These are phyloP conservation scores for Paramormyrops kingsleyae DNA, from an alignment of 2,113 vertebrate genomes.

Conservation along the genomic window DNA sequence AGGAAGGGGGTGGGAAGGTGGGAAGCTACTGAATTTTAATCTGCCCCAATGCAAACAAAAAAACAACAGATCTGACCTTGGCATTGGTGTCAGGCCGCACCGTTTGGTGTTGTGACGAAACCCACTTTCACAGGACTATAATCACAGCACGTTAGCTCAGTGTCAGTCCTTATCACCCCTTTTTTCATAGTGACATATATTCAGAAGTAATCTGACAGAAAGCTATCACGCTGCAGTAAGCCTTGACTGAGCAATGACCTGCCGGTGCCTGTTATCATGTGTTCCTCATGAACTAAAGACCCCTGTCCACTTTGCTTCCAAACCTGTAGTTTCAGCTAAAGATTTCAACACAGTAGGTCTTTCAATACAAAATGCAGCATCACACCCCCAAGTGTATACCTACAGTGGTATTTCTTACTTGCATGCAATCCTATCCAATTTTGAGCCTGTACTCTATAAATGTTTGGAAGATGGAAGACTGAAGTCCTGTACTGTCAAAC, in stretches of 20 bases:
- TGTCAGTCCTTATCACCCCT: constrained; percentile 45
- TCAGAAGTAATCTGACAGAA: constrained; percentile 10
- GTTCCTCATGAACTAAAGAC: not conserved
- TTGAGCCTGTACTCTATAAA: not conserved
- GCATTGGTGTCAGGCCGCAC: constrained; percentile 55
- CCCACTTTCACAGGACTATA: constrained; percentile 38
- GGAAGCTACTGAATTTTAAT: constrained; percentile 56
- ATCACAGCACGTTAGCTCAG: constrained; percentile 33
- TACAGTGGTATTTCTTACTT: not conserved
- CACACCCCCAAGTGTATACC: not conserved
- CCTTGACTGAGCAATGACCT: not conserved
- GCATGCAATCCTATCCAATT: not conserved
- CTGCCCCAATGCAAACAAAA: constrained; percentile 67
- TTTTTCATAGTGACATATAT: constrained; percentile 12
- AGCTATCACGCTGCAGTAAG: not conserved
- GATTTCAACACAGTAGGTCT: not conserved
- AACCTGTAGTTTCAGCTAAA: not conserved
- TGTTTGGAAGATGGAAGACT: not conserved
- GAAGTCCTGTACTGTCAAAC: not conserved
- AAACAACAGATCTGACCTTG: constrained; percentile 71
- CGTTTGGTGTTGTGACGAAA: constrained; percentile 61
- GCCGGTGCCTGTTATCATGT: not conserved
- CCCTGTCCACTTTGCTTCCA: not conserved
- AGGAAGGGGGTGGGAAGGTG: constrained; percentile 34
- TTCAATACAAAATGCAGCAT: not conserved